phyloP scores from a whole-genome alignment of 2,888 invertebrate species.

The Thymelicus sylvestris region DNA sequence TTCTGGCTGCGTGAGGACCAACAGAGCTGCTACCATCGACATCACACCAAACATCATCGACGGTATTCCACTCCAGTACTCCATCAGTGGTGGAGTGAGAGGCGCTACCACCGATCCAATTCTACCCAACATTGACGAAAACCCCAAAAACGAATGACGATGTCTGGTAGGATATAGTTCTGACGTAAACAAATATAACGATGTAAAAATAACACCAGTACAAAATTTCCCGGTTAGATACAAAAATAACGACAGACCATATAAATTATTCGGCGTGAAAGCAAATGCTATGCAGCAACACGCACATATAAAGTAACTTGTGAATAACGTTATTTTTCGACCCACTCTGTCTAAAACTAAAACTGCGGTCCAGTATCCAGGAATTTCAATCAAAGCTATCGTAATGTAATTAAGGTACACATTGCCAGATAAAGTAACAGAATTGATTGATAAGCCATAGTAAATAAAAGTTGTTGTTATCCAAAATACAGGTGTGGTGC shows the following conservation, averaged over 20 bases:
- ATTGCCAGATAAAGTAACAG: constrained; percentile 89
- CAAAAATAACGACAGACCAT: constrained; percentile 62
- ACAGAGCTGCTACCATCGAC: constrained; percentile 65
- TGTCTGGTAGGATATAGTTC: constrained; percentile 89
- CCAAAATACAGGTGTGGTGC: constrained; percentile 91
- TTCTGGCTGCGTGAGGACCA: constrained; percentile 74
- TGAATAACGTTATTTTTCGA: constrained; percentile 69
- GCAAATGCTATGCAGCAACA: constrained; percentile 81
- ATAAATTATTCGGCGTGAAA: constrained; percentile 69
- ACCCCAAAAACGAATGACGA: constrained; percentile 87
- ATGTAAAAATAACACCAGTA: constrained; percentile 87
- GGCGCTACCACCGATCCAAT: constrained; percentile 89
- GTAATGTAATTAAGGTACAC: constrained; percentile 91
- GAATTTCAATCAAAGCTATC: constrained; percentile 87
- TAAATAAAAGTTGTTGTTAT: constrained; percentile 91
- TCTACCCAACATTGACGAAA: constrained; percentile 89
- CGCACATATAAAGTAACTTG: constrained; percentile 74
- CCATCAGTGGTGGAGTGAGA: constrained; percentile 87
- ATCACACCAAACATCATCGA: constrained; percentile 70
- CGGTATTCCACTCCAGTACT: constrained; percentile 73
- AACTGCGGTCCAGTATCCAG: constrained; percentile 87
- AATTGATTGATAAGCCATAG: constrained; percentile 91
- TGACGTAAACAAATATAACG: constrained; percentile 88
- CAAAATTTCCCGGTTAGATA: constrained; percentile 87
- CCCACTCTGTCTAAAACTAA: constrained; percentile 86